phyloP scores from a whole-genome alignment of 2,888 invertebrate genomes.

The Lysandra bellargus region DNA sequence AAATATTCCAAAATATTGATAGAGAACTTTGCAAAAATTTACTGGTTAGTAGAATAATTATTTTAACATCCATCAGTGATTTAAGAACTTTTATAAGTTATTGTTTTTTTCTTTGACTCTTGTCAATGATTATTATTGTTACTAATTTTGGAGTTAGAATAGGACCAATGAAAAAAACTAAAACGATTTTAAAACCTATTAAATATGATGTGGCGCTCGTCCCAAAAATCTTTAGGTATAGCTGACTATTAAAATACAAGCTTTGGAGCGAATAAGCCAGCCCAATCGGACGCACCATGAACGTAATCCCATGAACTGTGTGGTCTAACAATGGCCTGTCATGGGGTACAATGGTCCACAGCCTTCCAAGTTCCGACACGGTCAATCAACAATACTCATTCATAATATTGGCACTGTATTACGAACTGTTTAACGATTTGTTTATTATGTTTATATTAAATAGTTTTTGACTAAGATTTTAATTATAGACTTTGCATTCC shows the following conservation, averaged over 20 bases:
- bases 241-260: background rate
- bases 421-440: background rate
- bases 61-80: background rate
- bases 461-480: too few relatives aligned
- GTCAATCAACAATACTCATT: constrained; percentile 7
- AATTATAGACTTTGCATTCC: too few relatives aligned
- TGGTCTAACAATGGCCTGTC: background rate
- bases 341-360: background rate
- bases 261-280: background rate
- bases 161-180: too few relatives aligned
- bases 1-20: background rate
- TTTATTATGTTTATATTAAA: background rate
- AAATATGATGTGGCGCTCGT: too few relatives aligned
- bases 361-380: background rate
- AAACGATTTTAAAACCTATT: too few relatives aligned
- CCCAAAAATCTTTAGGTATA: too few relatives aligned
- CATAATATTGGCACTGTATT: background rate
- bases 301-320: background rate
- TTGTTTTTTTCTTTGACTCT: background rate
- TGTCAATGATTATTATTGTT: too few relatives aligned
- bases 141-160: background rate
- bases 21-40: background rate
- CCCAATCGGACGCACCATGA: background rate
- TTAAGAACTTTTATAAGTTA: background rate
- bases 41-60: background rate